Evolutionary conservation across 2,888 invertebrate species (phyloP).

Genomic region (Corbicula japonica): DNA sequence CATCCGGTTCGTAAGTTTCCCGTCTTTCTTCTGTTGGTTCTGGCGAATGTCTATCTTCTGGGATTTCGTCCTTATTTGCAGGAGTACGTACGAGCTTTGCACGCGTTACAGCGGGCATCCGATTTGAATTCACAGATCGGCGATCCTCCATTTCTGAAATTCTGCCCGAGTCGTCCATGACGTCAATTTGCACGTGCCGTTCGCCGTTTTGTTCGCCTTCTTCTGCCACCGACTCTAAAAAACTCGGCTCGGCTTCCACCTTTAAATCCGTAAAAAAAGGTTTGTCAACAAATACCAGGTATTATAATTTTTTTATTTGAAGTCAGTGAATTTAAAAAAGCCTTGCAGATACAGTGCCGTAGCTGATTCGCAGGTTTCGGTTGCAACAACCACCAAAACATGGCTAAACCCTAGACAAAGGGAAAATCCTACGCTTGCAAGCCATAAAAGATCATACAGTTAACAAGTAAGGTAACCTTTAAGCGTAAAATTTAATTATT

Average conservation of each 20-base stretch:
- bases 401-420: too few relatives aligned
- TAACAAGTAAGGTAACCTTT: too few relatives aligned
- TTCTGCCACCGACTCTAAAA: constrained; percentile 51
- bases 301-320: too few relatives aligned
- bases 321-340: too few relatives aligned
- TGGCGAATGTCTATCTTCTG: constrained; percentile 30
- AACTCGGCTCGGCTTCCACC: constrained; percentile 41
- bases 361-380: too few relatives aligned
- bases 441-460: too few relatives aligned
- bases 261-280: too few relatives aligned
- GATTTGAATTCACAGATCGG: constrained; percentile 44
- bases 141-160: constrained; percentile 43
- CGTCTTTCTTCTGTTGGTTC: constrained; percentile 29
- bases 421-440: too few relatives aligned
- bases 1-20: constrained; percentile 56
- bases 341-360: too few relatives aligned
- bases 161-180: constrained; percentile 58
- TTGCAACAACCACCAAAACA: too few relatives aligned
- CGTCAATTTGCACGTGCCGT: constrained; percentile 41
- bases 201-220: constrained; percentile 25
- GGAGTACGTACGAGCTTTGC: constrained; percentile 71
- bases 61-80: constrained; percentile 57
- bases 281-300: too few relatives aligned
- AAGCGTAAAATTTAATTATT: too few relatives aligned
- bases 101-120: constrained; percentile 60